Evolutionary conservation across 2,888 invertebrate species (phyloP).

Genomic region (Drosophila quinaria): DNA sequence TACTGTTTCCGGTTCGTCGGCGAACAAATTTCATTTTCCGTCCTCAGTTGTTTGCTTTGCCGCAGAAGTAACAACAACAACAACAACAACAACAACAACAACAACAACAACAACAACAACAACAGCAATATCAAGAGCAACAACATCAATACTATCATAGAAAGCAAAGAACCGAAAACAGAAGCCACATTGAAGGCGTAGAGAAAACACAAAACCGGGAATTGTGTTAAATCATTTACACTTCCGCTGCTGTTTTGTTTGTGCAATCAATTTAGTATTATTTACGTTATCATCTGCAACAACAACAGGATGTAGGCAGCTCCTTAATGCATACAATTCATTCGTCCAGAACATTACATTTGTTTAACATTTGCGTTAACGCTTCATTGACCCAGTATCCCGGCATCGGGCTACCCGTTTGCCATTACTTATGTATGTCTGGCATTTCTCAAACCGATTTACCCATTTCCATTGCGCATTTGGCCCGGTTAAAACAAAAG

Average conservation of each 20-base stretch:
- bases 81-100: not conserved
- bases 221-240: conserved; percentile 81
- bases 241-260: conserved; percentile 79
- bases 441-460: conserved; percentile 60
- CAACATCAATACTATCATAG: conserved; percentile 2
- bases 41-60: conserved; percentile 35
- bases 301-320: conserved; percentile 30
- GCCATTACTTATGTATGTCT: conserved; percentile 66
- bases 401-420: conserved; percentile 10
- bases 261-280: conserved; percentile 81
- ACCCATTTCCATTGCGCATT: conserved; percentile 12
- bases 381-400: conserved; percentile 73
- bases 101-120: conserved; percentile 3
- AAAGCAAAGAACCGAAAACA: conserved; percentile 33
- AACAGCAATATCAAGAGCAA: conserved; percentile 2
- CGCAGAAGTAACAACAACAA: conserved; percentile 19
- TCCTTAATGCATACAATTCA: conserved; percentile 66
- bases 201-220: conserved; percentile 47
- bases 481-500: conserved; percentile 26
- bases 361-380: conserved; percentile 82
- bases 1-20: conserved; percentile 68
- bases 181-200: conserved; percentile 36
- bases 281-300: conserved; percentile 73
- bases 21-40: conserved; percentile 51
- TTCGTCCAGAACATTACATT: conserved; percentile 83